phyloP scores from a whole-genome alignment of 2,797 vertebrate genomes.

The Pagetopsis macropterus region DNA sequence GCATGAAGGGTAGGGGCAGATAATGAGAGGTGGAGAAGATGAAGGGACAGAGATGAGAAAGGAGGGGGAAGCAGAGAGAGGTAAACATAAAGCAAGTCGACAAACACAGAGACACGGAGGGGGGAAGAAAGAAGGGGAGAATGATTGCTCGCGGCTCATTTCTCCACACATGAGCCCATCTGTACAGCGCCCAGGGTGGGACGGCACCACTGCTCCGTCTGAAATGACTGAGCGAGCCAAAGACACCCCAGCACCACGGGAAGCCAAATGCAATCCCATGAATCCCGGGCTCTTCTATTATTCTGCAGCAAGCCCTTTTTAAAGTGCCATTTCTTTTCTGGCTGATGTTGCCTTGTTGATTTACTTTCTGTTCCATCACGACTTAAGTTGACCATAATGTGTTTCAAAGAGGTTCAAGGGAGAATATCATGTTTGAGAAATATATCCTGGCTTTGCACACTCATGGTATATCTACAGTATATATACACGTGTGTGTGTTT shows the following conservation, averaged over 20 bases:
- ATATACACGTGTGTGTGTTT: background rate
- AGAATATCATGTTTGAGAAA: slow-evolving; percentile 57
- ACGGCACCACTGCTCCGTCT: slow-evolving; percentile 81
- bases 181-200: slow-evolving; percentile 86
- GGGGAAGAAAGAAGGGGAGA: slow-evolving; percentile 50
- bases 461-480: slow-evolving; percentile 18
- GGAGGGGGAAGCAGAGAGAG: slow-evolving; percentile 53
- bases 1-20: slow-evolving; percentile 54
- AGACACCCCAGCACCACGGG: slow-evolving; percentile 81
- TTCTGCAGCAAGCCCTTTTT: slow-evolving; percentile 74
- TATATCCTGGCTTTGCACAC: slow-evolving; percentile 45
- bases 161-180: slow-evolving; percentile 88
- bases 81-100: slow-evolving; percentile 73
- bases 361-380: slow-evolving; percentile 79
- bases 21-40: slow-evolving; percentile 71
- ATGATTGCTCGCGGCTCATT: slow-evolving; percentile 86
- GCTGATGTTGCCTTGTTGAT: slow-evolving; percentile 76
- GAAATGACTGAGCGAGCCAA: slow-evolving; percentile 83
- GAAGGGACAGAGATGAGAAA: slow-evolving; percentile 65
- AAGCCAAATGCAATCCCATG: slow-evolving; percentile 85
- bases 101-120: slow-evolving; percentile 37
- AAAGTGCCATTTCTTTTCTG: slow-evolving; percentile 63
- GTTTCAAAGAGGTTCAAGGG: slow-evolving; percentile 57
- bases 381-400: slow-evolving; percentile 81
- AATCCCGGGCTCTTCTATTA: slow-evolving; percentile 82